Percentiles rank a stretch among this genome's conserved stretches.
Conservation (phyloP, 2,797 vertebrate genomes). For the Myripristis murdjan region DNA sequence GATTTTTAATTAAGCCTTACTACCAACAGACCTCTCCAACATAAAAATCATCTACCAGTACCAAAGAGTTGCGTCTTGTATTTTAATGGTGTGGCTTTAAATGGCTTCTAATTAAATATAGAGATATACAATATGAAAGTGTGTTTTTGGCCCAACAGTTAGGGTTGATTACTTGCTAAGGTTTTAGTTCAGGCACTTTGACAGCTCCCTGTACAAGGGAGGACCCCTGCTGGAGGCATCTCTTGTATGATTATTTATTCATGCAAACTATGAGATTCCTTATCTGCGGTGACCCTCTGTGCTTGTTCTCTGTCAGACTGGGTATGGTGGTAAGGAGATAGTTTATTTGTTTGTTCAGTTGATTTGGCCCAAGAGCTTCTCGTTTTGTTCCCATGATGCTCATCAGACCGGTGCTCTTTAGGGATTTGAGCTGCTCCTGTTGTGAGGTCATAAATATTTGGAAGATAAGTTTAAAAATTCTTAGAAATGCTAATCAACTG, state of each 20-base stretch:
- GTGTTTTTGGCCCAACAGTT: conserved; percentile 53
- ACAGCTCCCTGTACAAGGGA: conserved; percentile 67
- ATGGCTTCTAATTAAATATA: conserved; percentile 74
- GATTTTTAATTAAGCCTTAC: conserved; percentile 77
- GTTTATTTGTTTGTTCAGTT: conserved; percentile 59
- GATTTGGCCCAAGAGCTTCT: conserved; percentile 58
- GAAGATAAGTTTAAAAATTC: conserved; percentile 52
- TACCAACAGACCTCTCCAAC: conserved; percentile 72
- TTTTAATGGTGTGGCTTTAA: conserved; percentile 73
- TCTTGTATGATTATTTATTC: conserved; percentile 56
- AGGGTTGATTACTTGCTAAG: conserved; percentile 27
- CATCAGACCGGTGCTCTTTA: conserved; percentile 54
- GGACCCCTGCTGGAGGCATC: conserved; percentile 79
- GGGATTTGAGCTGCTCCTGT: conserved; percentile 58
- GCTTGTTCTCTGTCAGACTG: conserved; percentile 52
- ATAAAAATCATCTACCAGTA: conserved; percentile 76
- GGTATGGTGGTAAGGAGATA: conserved; percentile 38
- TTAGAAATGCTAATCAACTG: conserved; percentile 49
- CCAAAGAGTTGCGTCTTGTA: conserved; percentile 68
- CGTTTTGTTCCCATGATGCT: conserved; percentile 61
- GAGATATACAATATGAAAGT: conserved; percentile 55
- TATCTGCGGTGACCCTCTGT: conserved; percentile 69
- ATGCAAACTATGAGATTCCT: conserved; percentile 54
- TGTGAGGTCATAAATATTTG: conserved; percentile 62
- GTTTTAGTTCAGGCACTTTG: conserved; percentile 50